Conservation (phyloP, 1,140 invertebrate species). For the Cyphomyrmex costatus region DNA sequence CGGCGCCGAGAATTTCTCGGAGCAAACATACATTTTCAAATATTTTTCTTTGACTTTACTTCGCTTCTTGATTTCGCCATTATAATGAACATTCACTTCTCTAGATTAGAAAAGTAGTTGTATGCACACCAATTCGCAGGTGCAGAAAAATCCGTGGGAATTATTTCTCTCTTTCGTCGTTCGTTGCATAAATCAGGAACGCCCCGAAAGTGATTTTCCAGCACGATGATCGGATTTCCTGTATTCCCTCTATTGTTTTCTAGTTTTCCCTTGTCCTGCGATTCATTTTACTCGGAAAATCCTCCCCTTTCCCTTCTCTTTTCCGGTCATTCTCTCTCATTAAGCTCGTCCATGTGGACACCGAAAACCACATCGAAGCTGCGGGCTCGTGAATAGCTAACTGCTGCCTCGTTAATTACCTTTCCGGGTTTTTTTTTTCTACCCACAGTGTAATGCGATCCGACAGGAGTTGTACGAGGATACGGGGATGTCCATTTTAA, state of each 20-base stretch:
- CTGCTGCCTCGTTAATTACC: slow-evolving; percentile 67
- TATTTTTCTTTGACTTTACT: neutral
- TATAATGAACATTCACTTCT: slow-evolving; percentile 20
- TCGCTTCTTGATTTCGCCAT: neutral
- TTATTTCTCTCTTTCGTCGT: neutral
- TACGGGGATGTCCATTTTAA: slow-evolving; percentile 14
- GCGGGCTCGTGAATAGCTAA: slow-evolving; percentile 50
- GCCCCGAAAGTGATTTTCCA: slow-evolving; percentile 30
- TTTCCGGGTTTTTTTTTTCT: slow-evolving; percentile 15
- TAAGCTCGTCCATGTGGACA: slow-evolving; percentile 59
- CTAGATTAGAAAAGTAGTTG: neutral
- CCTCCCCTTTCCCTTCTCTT: neutral
- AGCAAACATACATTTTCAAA: neutral
- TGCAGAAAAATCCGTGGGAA: neutral
- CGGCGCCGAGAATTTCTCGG: neutral
- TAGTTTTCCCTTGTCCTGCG: neutral
- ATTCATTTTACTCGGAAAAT: neutral
- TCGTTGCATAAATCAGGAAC: neutral
- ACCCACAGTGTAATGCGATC: slow-evolving; percentile 4
- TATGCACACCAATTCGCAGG: neutral
- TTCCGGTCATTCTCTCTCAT: slow-evolving; percentile 25
- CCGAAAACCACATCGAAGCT: slow-evolving; percentile 57
- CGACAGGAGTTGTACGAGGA: slow-evolving; percentile 21
- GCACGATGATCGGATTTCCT: slow-evolving; percentile 21
- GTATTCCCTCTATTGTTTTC: slow-evolving; percentile 19